Conservation (phyloP, 2,888 invertebrate species). For the Tenthredo amoena region DNA sequence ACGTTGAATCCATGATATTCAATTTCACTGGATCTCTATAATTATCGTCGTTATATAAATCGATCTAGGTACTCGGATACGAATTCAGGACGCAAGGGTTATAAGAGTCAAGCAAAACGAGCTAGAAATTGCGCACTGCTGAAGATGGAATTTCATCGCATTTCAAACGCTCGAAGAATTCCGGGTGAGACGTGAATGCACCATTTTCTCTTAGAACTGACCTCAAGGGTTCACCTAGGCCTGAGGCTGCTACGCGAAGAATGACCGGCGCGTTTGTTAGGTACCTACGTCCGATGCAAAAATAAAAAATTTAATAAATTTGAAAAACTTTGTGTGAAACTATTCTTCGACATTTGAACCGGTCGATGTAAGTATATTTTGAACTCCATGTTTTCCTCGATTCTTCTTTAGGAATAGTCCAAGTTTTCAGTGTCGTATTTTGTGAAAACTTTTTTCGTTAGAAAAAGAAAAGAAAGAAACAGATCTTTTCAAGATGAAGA, state of each 20-base stretch:
- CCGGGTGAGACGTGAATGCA: slow-evolving; percentile 24
- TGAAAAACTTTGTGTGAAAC: neutral
- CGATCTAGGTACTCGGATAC: neutral
- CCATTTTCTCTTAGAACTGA: slow-evolving; percentile 9
- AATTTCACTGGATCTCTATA: neutral
- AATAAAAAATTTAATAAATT: slow-evolving; percentile 3
- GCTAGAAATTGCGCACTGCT: slow-evolving; percentile 19
- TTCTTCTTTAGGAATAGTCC: neutral
- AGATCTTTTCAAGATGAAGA: slow-evolving; percentile 9
- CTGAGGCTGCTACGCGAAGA: slow-evolving; percentile 4
- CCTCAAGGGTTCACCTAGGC: neutral
- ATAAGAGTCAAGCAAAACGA: neutral
- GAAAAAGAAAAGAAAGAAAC: neutral
- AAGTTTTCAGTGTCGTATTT: slow-evolving; percentile 4
- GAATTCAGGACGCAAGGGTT: slow-evolving; percentile 18
- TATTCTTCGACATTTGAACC: neutral
- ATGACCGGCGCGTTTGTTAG: neutral
- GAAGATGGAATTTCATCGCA: slow-evolving; percentile 38
- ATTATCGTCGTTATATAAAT: slow-evolving; percentile 10
- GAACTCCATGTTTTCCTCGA: neutral
- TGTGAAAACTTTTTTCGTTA: neutral
- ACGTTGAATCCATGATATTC: neutral
- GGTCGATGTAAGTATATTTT: neutral
- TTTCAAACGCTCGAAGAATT: slow-evolving; percentile 44
- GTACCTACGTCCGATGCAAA: neutral